Evolutionary conservation across 2,888 invertebrate species (phyloP), one percentile per base, ranked within the genome.

Genomic region (Spicauda simplicius): DNA sequence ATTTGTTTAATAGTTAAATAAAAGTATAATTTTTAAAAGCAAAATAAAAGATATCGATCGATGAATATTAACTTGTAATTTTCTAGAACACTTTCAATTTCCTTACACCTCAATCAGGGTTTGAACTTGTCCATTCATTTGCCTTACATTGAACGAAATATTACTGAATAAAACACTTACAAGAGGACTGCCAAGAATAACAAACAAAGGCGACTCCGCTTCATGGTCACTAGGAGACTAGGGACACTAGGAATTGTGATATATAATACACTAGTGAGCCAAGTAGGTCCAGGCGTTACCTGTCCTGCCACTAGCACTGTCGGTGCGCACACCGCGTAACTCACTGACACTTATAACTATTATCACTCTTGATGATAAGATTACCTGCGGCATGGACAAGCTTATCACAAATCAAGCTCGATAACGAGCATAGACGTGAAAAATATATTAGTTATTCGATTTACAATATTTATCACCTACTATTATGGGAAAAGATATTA

Each of bases 331-430:
- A 82, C 82, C 87, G 79, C 88, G 88, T 86, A 88, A 85, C 92
- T 93, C 88, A 92, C 92, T 93, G 90, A 91, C 90, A 91, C 91
- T 91, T 91, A 90, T 87, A 90, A 88, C 90, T 87, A 86, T 88
- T 93, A 93, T 93, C 92, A 90, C 85, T 87, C 83, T 33, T 33
- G 84, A 83, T 87, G 93, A 93, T 93, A 93, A 93, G 91, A 91
- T 89, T 90, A 88, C 86, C 80, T 77, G 81, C 85, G 84, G 87
- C 86, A 89, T 88, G 83, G 86, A 83, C 77, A 73, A 83, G 85
- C 90, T 92, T 93, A 92, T 92, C 91, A 80, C 86, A 87, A 91
- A 90, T 91, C 90, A 87, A 85, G 81, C 76, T 80, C 77, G 91
- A 91, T 92, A 91, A 89, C 86, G 81, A 78, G 75, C 76, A 83